Evolutionary conservation across 2,113 vertebrate genomes (phyloP).

Genomic region (Anolis carolinensis): DNA sequence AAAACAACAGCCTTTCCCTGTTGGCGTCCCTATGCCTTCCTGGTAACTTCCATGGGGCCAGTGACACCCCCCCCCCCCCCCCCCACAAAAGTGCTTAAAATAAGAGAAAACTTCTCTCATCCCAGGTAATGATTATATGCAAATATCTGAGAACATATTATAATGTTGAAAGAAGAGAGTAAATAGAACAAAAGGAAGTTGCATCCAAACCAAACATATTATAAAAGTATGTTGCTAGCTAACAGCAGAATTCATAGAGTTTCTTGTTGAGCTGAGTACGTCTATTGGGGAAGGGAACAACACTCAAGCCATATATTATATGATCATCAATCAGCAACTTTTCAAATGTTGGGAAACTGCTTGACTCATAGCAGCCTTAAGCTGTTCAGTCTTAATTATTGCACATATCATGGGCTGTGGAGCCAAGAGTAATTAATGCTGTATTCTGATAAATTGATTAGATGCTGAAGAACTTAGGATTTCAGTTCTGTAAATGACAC

Average conservation of each 20-base stretch:
- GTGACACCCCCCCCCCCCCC: too few species aligned
- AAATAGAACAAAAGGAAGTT: not conserved
- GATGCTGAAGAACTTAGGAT: constrained; percentile 27
- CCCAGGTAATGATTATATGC: not conserved
- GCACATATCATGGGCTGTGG: not conserved
- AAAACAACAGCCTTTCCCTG: too few species aligned
- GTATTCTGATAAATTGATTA: constrained; percentile 12
- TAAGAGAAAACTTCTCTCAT: too few species aligned
- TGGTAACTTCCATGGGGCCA: too few species aligned
- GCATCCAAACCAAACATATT: fast-evolving
- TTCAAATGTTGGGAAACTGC: not conserved
- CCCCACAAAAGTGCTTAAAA: too few species aligned
- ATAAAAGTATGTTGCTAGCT: not conserved
- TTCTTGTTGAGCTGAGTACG: not conserved
- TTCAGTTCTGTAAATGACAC: not conserved
- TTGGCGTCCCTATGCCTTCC: too few species aligned
- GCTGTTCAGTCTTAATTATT: not conserved
- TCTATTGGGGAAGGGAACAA: not conserved
- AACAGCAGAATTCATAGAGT: not conserved
- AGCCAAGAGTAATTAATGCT: not conserved
- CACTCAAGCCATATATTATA: not conserved
- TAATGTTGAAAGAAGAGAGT: not conserved
- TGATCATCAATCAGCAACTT: not conserved
- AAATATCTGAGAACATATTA: not conserved
- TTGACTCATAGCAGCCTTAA: not conserved